A percentile compares a stretch with the other conserved stretches of the same genome.
Conservation (phyloP, 92 coral and sea anemone species). For the Micromussa lordhowensis region DNA sequence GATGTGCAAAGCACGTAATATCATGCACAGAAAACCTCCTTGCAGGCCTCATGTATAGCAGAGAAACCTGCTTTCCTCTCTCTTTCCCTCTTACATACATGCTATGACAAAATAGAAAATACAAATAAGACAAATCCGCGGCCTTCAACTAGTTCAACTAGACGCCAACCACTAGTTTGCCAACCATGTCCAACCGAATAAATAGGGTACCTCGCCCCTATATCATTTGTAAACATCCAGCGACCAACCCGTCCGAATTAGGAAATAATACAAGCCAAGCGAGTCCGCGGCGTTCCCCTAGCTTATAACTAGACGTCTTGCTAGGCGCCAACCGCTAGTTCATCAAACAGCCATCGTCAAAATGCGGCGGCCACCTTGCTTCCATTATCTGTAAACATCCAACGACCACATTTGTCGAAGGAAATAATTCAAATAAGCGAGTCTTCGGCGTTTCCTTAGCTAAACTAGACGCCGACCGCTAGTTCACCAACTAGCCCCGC, state of each 20-base stretch:
- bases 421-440: no score
- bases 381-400: constrained; percentile 1
- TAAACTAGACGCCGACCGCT: no score
- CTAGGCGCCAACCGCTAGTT: no score
- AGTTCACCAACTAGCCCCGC: no score
- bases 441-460: no score
- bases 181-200: not conserved
- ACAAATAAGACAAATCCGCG: no score
- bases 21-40: constrained; percentile 5
- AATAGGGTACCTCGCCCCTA: not conserved
- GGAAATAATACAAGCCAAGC: not conserved
- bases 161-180: not conserved
- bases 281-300: not conserved
- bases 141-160: not conserved
- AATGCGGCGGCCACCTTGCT: not conserved
- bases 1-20: not conserved
- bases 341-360: no score
- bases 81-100: not conserved
- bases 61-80: no score
- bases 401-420: no score
- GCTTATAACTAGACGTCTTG: no score
- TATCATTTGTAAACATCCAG: constrained; percentile 5
- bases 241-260: not conserved
- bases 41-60: not conserved
- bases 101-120: no score